A percentile compares a stretch with the other conserved stretches of the same genome.
Evolutionary conservation across 2,113 vertebrate species (phyloP).

Genomic region (Spheniscus mendiculus): DNA sequence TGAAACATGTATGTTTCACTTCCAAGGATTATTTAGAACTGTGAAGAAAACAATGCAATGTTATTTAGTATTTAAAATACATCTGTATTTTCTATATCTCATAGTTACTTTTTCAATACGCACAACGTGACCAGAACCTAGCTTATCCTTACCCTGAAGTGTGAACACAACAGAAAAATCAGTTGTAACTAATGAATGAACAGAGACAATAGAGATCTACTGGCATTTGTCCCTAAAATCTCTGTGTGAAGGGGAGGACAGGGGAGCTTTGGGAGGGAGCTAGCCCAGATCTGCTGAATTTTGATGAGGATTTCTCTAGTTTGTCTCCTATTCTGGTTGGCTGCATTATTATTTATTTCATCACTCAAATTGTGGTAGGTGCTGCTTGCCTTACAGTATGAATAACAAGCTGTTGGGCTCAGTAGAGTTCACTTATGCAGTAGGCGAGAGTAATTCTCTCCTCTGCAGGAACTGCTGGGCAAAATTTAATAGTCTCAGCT

Average conservation of each 20-base stretch:
- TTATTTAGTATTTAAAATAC: not conserved
- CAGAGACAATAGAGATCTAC: slow-evolving; percentile 38
- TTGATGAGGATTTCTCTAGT: slow-evolving; percentile 43
- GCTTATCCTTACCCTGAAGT: slow-evolving; percentile 33
- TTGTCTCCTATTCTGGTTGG: slow-evolving; percentile 51
- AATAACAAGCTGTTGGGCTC: slow-evolving; percentile 50
- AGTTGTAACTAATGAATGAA: slow-evolving; percentile 33
- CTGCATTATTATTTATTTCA: slow-evolving; percentile 69
- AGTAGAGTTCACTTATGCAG: slow-evolving; percentile 50
- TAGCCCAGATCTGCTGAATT: slow-evolving; percentile 46
- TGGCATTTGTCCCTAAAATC: slow-evolving; percentile 41
- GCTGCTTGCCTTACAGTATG: slow-evolving; percentile 42
- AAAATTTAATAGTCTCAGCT: not conserved
- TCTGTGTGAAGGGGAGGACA: not conserved
- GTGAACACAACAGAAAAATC: not conserved
- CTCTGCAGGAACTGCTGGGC: not conserved
- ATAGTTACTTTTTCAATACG: not conserved
- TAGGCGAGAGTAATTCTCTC: slow-evolving; percentile 23
- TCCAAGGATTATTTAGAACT: not conserved
- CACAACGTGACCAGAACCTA: not conserved
- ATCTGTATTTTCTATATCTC: not conserved
- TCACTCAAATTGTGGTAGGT: slow-evolving; percentile 62
- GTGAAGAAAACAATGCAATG: not conserved
- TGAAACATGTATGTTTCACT: not conserved
- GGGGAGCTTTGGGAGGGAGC: not conserved